phyloP scores from a whole-genome alignment of 2,797 vertebrate species.

The Orientallactaga sibirica region DNA sequence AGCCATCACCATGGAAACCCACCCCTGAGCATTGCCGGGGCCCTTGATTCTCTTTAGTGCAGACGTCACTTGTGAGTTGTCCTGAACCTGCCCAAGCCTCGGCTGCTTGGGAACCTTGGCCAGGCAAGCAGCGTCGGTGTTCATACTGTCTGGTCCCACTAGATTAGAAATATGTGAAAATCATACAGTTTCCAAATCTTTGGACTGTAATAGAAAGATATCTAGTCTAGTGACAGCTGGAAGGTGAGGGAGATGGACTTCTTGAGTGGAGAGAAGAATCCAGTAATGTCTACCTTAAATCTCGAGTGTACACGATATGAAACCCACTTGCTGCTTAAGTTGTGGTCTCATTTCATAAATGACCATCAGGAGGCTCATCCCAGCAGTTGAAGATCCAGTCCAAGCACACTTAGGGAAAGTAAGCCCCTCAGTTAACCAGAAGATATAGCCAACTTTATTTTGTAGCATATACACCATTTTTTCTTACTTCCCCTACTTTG shows the following conservation, averaged over 20 bases:
- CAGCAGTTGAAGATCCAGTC: background rate
- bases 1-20: slow-evolving; percentile 61
- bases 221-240: background rate
- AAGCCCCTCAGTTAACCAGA: background rate
- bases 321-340: background rate
- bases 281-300: background rate
- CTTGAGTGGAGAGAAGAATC: background rate
- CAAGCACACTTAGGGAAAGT: background rate
- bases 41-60: background rate
- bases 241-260: background rate
- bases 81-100: background rate
- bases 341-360: background rate
- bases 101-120: background rate
- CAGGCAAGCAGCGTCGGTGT: background rate
- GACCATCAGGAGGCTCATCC: background rate
- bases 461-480: background rate
- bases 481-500: background rate
- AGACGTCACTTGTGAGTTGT: background rate
- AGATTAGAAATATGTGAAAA: background rate
- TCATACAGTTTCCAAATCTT: background rate
- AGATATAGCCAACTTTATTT: background rate
- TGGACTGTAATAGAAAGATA: background rate
- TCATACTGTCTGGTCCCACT: background rate
- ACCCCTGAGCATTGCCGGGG: background rate
- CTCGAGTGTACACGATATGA: background rate